phyloP scores from a whole-genome alignment of 2,113 vertebrate genomes.

The Naja naja region DNA sequence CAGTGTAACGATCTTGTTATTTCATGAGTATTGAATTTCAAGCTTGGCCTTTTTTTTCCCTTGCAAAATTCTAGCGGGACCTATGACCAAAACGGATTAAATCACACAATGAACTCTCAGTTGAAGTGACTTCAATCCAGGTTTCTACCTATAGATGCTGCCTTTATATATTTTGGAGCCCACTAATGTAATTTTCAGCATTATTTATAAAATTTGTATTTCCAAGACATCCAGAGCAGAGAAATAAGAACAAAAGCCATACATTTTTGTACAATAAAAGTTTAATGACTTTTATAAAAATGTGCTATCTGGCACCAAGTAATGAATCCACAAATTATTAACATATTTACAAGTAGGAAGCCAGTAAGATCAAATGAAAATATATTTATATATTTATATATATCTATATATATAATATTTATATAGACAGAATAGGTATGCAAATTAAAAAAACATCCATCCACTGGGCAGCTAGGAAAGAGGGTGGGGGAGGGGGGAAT shows the following conservation, averaged over 20 bases:
- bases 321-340: slow-evolving; percentile 60
- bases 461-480: neutral
- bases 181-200: neutral
- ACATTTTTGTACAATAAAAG: slow-evolving; percentile 71
- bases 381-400: slow-evolving; percentile 37
- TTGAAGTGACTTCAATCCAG: neutral
- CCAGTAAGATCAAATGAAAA: slow-evolving; percentile 54
- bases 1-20: neutral
- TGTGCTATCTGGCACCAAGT: slow-evolving; percentile 63
- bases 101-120: neutral
- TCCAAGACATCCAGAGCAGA: neutral
- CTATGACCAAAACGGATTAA: neutral
- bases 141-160: neutral
- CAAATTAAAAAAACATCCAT: neutral
- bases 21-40: neutral
- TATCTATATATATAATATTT: slow-evolving; percentile 38
- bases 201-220: neutral
- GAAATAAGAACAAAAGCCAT: neutral
- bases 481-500: neutral
- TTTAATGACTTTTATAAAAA: slow-evolving; percentile 76
- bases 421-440: slow-evolving; percentile 27
- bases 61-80: neutral
- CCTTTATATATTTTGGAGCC: neutral
- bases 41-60: neutral
- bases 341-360: slow-evolving; percentile 65